A percentile compares a stretch with the other conserved stretches of the same genome.
Evolutionary conservation across 2,113 vertebrate genomes (phyloP).

Genomic region (Dasyornis broadbenti): DNA sequence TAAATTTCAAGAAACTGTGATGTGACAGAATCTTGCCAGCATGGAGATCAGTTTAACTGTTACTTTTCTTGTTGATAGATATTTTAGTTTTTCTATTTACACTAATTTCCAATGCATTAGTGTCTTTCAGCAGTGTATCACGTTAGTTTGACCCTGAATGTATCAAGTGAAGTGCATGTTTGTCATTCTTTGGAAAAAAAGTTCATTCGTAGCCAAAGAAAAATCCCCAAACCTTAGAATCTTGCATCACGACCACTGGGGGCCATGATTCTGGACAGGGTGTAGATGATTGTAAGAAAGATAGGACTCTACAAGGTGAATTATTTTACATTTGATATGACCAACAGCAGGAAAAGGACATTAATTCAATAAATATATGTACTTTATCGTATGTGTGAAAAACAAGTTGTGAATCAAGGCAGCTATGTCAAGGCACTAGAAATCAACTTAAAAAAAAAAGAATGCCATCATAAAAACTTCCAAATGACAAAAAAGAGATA

Average conservation of each 20-base stretch:
- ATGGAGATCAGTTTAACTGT: not conserved
- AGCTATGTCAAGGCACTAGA: not conserved
- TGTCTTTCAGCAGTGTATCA: not conserved
- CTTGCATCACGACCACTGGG: not conserved
- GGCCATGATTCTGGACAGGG: not conserved
- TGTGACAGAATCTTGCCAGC: not conserved
- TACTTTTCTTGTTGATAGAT: not conserved
- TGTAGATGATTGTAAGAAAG: not conserved
- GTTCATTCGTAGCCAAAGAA: not conserved
- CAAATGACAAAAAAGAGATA: not conserved
- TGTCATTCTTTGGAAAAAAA: not conserved
- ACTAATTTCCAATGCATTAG: not conserved
- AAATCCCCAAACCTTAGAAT: not conserved
- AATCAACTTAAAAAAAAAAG: not conserved
- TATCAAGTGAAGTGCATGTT: not conserved
- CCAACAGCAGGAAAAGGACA: not conserved
- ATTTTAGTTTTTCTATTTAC: not conserved
- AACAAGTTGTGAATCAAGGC: not conserved
- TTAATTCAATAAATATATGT: not conserved
- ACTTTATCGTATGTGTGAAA: not conserved
- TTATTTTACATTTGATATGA: not conserved
- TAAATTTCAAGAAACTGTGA: not conserved
- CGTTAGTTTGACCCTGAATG: not conserved
- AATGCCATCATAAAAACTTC: not conserved
- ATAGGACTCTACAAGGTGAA: not conserved